Evolutionary conservation across 2,113 vertebrate species (phyloP).

Genomic region (Leptobrachium ailaonicum): DNA sequence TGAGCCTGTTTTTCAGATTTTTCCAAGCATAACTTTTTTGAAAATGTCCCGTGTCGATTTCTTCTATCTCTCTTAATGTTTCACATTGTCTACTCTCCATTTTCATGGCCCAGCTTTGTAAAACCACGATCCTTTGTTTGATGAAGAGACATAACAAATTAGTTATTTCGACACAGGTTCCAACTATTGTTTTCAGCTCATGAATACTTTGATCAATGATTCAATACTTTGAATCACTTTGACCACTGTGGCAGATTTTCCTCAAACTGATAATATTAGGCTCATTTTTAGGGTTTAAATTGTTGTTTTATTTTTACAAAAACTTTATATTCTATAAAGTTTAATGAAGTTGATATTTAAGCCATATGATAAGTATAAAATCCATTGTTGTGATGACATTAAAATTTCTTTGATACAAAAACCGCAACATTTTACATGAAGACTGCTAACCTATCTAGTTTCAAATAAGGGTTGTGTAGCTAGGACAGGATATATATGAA

Average conservation of each 20-base stretch:
- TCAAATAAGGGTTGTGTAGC: too few species aligned
- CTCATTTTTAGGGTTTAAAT: neutral
- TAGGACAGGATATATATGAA: too few species aligned
- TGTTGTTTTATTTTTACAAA: too few species aligned
- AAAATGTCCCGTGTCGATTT: conserved; percentile 7
- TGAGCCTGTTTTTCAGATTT: conserved; percentile 24
- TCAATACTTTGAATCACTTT: conserved; percentile 1
- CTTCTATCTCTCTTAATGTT: conserved; percentile 25
- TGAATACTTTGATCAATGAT: conserved; percentile 1
- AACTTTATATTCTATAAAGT: too few species aligned
- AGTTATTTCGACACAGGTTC: conserved; percentile 18
- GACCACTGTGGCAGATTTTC: conserved; percentile 2
- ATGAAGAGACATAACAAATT: conserved; percentile 33
- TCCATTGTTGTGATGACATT: too few species aligned
- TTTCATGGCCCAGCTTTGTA: conserved; percentile 13
- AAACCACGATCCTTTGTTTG: conserved; percentile 21
- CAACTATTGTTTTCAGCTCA: conserved; percentile 3
- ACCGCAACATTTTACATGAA: too few species aligned
- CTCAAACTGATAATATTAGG: conserved; percentile 13
- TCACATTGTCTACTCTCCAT: neutral
- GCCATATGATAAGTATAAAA: too few species aligned
- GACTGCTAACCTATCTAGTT: too few species aligned
- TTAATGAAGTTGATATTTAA: too few species aligned
- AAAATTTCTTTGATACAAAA: too few species aligned
- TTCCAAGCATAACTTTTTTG: conserved; percentile 34